A percentile compares a stretch with the other conserved stretches of the same genome.
Evolutionary conservation across 2,113 vertebrate genomes (phyloP).

Genomic region (Chaetops frenatus): DNA sequence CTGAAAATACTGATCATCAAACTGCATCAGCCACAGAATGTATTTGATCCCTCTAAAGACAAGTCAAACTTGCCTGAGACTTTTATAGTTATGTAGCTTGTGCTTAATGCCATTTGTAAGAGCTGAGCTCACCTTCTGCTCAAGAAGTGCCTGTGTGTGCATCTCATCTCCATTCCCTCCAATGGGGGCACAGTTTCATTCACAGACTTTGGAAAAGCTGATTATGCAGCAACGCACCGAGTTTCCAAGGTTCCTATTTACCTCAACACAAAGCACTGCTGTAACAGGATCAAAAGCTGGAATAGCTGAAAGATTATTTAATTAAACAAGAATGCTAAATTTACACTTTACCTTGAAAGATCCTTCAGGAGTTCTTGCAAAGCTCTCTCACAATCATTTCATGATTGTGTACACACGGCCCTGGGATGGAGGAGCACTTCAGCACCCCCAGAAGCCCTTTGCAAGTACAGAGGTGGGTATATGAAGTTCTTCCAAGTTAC

Average conservation of each 20-base stretch:
- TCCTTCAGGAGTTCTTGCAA: background rate
- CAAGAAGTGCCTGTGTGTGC: background rate
- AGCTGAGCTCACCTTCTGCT: background rate
- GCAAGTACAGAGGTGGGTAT: background rate
- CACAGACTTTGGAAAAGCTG: background rate
- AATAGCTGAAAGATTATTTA: background rate
- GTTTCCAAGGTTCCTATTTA: slow-evolving; percentile 2
- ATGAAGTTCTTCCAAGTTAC: background rate
- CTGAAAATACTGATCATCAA: background rate
- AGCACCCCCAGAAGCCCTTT: background rate
- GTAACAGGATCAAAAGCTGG: background rate
- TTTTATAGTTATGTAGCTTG: background rate
- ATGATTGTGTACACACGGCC: background rate
- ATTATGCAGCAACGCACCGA: background rate
- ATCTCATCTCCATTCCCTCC: background rate
- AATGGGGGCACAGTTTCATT: background rate
- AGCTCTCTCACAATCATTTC: background rate
- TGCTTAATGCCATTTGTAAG: background rate
- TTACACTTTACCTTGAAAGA: background rate
- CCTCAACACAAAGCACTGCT: background rate
- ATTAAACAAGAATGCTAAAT: background rate
- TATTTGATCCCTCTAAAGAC: background rate
- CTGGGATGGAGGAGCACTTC: background rate
- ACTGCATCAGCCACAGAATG: background rate
- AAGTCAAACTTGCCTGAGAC: background rate